Conservation (phyloP, 2,888 invertebrate genomes). For the Parelbella ahira region DNA sequence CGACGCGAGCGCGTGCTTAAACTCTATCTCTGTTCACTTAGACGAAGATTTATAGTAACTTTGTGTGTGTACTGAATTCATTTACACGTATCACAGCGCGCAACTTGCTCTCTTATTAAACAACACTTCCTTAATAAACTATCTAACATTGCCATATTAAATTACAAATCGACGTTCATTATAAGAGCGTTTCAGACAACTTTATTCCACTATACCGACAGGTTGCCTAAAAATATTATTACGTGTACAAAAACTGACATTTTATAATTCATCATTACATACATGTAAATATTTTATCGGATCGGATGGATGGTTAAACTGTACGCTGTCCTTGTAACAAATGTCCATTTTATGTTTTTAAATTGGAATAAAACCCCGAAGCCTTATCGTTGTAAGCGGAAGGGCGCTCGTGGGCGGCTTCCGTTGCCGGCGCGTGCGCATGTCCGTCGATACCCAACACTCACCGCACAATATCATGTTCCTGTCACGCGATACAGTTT, state of each 20-base stretch:
- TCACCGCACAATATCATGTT: conserved; percentile 47
- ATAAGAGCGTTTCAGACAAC: too few species aligned
- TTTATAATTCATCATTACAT: too few species aligned
- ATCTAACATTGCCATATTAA: too few species aligned
- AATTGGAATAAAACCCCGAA: conserved; percentile 49
- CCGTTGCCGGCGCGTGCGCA: conserved; percentile 65
- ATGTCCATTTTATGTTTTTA: too few species aligned
- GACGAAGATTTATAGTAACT: conserved; percentile 68
- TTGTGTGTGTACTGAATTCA: conserved; percentile 35
- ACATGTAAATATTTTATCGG: too few species aligned
- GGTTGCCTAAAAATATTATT: too few species aligned
- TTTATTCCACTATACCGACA: too few species aligned
- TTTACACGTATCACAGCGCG: conserved; percentile 15
- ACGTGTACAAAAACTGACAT: too few species aligned
- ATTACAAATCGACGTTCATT: too few species aligned
- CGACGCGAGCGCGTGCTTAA: conserved; percentile 72
- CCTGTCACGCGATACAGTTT: conserved; percentile 40
- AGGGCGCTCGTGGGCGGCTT: conserved; percentile 56
- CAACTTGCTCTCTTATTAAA: conserved; percentile 13
- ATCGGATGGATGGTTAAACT: too few species aligned
- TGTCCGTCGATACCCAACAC: conserved; percentile 47
- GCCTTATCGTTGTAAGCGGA: conserved; percentile 63
- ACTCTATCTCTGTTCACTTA: conserved; percentile 65
- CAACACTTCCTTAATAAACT: too few species aligned
- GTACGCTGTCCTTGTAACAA: too few species aligned